These are phyloP conservation scores for Listronotus oregonensis DNA, from an alignment of 1,140 invertebrate species.

Conservation along the genomic window DNA sequence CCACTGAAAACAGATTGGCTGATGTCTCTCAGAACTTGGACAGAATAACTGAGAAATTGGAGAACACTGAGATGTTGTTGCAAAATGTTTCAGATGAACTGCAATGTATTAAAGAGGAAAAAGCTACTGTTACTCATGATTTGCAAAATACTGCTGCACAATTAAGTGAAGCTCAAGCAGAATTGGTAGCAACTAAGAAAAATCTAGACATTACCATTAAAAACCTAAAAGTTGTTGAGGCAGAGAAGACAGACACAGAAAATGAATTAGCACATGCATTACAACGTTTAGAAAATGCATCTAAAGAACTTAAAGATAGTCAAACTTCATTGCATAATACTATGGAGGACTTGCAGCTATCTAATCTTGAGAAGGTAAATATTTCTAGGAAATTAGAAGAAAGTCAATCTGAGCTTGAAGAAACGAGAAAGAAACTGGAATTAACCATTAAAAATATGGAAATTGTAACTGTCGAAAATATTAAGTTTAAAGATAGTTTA, in stretches of 20 bases:
- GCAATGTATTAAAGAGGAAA: neutral
- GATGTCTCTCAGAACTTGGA: neutral
- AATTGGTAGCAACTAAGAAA: constrained; percentile 5
- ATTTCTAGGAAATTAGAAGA: no score
- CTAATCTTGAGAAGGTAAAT: no score
- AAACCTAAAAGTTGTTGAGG: neutral
- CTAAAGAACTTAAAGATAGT: neutral
- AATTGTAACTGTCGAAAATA: no score
- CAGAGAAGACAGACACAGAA: neutral
- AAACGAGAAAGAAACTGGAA: no score
- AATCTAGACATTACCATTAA: neutral
- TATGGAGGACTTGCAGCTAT: no score
- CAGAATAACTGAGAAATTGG: neutral
- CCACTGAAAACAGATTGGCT: neutral
- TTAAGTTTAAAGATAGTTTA: no score
- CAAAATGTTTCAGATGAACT: constrained; percentile 5
- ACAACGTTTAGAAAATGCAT: neutral
- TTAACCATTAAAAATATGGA: no score
- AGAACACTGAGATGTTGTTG: neutral
- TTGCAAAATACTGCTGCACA: neutral
- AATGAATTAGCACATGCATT: neutral
- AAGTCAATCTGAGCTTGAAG: no score
- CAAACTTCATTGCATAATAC: neutral
- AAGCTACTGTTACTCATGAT: neutral
- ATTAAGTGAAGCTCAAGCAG: no score